Base-by-base conservation (phyloP, 2,797 vertebrate species). In the Phrynocephalus forsythii region DNA sequence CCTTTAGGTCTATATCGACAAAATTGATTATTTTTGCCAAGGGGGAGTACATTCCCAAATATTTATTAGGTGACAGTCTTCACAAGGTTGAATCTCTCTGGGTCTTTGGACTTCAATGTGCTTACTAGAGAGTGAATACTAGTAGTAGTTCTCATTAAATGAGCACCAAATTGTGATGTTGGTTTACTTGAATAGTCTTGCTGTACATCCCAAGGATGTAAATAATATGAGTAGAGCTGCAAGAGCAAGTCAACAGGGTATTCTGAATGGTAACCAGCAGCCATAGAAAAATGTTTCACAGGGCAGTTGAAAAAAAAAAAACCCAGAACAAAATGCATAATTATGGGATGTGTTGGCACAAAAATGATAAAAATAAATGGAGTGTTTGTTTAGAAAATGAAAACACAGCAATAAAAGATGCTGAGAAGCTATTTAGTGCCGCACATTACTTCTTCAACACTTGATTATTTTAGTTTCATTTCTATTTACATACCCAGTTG, bases 381-480 rank as follows among this genome's bases (percentile, higher is more conserved):
- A 91, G 50, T 92, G 85, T 95, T 96, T 92, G 85, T 92, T 94
- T 94, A 96, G 92, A 72, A 81, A 92, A 88, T 94, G 90, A 93
- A 96, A 94, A 92, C 86, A 85, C 50, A 60, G 7, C 86, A 92
- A 86, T 87, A 88, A 91, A 93, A 92, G 77, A 91, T 93, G 75
- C 90, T 0, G 3, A 93, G 92, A 91, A 94, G 72, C 22, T 87
- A 87, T 92, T 95, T 96, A 94, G 90, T 93, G 90, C 93, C 88
- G 90, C 91, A 85, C 44, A 78, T 95, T 94, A 91, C 90, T 95
- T 94, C 91, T 95, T 94, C 95, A 93, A 95, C 92, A 86, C 86
- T 96, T 95, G 92, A 93, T 96, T 95, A 93, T 95, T 96, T 96
- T 93, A 90, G 75, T 95, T 96, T 95, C 94, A 91, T 94, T 96